Evolutionary conservation across 2,113 vertebrate species (phyloP), one percentile per base, ranked within the genome.

Genomic region (Oryzias curvinotus): DNA sequence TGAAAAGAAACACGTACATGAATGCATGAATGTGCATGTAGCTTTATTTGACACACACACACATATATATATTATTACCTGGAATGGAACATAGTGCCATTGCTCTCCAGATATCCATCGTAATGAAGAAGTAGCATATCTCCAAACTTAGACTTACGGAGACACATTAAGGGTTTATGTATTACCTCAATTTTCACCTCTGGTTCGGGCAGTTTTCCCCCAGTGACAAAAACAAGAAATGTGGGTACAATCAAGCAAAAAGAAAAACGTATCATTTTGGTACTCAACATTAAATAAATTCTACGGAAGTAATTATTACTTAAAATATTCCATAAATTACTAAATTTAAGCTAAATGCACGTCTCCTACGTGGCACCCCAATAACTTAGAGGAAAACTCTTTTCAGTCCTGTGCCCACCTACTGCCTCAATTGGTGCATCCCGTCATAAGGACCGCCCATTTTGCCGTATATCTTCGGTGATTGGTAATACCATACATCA

Each of bases 61-160:
- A 26, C 2, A 5, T 36, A 12, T 3, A 12, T 12, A 3, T 36
- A 3, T 12, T 12, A 3, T 95, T 91, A 98, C 96, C 95, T 99
- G 81, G 96, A 98, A 75, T 97, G 93, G 75, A 99, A 98, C 69
- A 92, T 81, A 5, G 95, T 93, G 57, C 96, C 96, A 14, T 98
- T 95, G 63, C 90, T 94, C 83, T 96, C 93, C 81, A 98, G 68
- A 78, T 78, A 97, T 23, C 95, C 96, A 4, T 97, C 94, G 62
- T 94, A 96, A 84, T 98, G 95, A 13, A 99, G 92, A 70, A 96
- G 83, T 90, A 99, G 89, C 90, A 96, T 88, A 52, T 98, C 97
- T 43, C 97, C 96, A 73, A 93, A 92, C 73, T 97, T 98, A 6
- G 92, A 94, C 76, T 88, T 94, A 41, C 95, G 91, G 57, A 92